Evolutionary conservation across 2,797 vertebrate species (phyloP).

Genomic region (Falco biarmicus): DNA sequence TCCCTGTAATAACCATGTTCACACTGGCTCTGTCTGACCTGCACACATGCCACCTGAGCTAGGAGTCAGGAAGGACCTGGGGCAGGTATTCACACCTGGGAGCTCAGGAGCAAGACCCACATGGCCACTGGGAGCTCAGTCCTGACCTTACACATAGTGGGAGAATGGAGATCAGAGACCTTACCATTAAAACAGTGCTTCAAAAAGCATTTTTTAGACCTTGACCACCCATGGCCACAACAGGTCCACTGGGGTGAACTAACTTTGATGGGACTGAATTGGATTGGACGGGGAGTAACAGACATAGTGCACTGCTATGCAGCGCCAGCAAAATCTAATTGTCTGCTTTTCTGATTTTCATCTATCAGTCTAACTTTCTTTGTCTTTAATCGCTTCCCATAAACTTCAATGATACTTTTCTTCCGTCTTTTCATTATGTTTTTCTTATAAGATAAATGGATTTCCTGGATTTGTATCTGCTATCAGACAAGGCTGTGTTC

Average conservation of each 20-base stretch:
- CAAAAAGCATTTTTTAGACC: not conserved
- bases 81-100: not conserved
- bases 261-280: not conserved
- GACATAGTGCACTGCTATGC: not conserved
- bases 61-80: not conserved
- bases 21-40: not conserved
- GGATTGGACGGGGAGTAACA: not conserved
- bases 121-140: not conserved
- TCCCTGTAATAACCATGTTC: not conserved
- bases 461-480: not conserved
- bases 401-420: not conserved
- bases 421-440: not conserved
- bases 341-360: slow-evolving; percentile 25
- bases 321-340: not conserved
- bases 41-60: not conserved
- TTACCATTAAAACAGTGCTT: not conserved
- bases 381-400: slow-evolving; percentile 1
- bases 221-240: not conserved
- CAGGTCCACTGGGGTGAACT: not conserved
- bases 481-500: not conserved
- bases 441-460: not conserved
- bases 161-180: not conserved
- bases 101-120: not conserved
- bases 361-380: not conserved
- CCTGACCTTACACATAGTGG: not conserved